Evolutionary conservation across 2,888 invertebrate genomes (phyloP), one percentile per base, ranked within the genome.

Genomic region (Drosophila bunnanda): DNA sequence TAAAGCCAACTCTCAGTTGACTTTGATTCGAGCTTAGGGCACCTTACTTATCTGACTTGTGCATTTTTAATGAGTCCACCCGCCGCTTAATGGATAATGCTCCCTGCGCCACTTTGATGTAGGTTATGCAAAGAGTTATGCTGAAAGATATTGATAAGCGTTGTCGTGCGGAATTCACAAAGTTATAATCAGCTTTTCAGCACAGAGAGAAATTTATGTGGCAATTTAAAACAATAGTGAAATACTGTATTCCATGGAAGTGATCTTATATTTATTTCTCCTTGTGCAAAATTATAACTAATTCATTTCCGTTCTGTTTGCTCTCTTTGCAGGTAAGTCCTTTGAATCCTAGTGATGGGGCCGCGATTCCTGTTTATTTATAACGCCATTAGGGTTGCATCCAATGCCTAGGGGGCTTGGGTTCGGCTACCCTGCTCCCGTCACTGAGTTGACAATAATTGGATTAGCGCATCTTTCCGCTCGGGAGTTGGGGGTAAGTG

Each of bases 401-500:
- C 50, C 61, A 38, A 13, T 46, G 57, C 13, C 38, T 41, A 55
- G 69, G 46, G 43, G 20, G 43, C 43, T 0, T 12, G 15, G 30
- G 12, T 9, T 30, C n/a, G 57, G 55, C 55, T 41, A 30, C 76
- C 66, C 72, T 54, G 60, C 48, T 72, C 71, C 85, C 89, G 82
- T 80, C 89, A 89, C 77, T 90, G 88, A 90, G 89, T 89, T 89
- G 90, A 89, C 88, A 86, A 90, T 90, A 90, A 90, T 90, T 90
- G 90, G 90, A 90, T 90, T 90, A 90, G 86, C 79, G 79, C 82
- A 82, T 77, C 78, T 78, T 77, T 80, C 78, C 58, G 48, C 55
- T 20, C 55, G 20, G 46, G 46, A 56, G 28, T 65, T 41, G 34
- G 38, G 36, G 62, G 43, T 36, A 54, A 53, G 55, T 65, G 64